These are phyloP conservation scores for Ceratoteleas bidentatus DNA, from an alignment of 1,140 invertebrate species.

Conservation along the genomic window DNA sequence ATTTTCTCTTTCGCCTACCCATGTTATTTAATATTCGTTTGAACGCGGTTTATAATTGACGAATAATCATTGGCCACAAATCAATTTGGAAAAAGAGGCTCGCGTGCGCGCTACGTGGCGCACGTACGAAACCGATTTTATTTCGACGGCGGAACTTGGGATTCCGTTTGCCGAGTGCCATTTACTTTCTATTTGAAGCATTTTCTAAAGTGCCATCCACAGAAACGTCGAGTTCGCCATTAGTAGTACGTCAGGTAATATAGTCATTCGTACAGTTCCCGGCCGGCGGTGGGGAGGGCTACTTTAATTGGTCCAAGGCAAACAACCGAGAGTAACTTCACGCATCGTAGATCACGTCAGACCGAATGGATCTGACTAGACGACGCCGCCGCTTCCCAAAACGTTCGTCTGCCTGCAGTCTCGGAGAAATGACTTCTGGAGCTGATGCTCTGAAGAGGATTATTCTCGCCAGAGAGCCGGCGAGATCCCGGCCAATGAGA, in stretches of 20 bases:
- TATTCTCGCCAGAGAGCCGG: too few relatives aligned
- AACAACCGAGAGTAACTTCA: slow-evolving; percentile 66
- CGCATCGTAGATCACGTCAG: slow-evolving; percentile 66
- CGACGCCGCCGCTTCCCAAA: too few relatives aligned
- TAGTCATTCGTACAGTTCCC: slow-evolving; percentile 33
- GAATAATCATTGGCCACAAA: too few relatives aligned
- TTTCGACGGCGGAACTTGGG: neutral
- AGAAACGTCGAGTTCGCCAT: slow-evolving; percentile 29
- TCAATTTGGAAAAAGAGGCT: neutral
- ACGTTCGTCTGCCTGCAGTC: too few relatives aligned
- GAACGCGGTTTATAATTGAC: too few relatives aligned
- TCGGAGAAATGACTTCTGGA: too few relatives aligned
- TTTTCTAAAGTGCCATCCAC: slow-evolving; percentile 49
- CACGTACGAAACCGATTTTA: too few relatives aligned
- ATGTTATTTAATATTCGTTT: too few relatives aligned
- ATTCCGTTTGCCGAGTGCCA: slow-evolving; percentile 15
- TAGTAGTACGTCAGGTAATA: slow-evolving; percentile 49
- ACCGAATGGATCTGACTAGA: too few relatives aligned
- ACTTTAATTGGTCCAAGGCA: slow-evolving; percentile 68
- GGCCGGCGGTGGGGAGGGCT: slow-evolving; percentile 16
- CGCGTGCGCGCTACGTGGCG: neutral
- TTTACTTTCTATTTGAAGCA: slow-evolving; percentile 36
- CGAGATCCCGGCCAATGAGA: too few relatives aligned
- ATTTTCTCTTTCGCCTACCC: too few relatives aligned
- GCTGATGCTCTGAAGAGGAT: too few relatives aligned